Evolutionary conservation across 2,797 vertebrate species (phyloP).

Genomic region (Melanotaenia pygmaea): DNA sequence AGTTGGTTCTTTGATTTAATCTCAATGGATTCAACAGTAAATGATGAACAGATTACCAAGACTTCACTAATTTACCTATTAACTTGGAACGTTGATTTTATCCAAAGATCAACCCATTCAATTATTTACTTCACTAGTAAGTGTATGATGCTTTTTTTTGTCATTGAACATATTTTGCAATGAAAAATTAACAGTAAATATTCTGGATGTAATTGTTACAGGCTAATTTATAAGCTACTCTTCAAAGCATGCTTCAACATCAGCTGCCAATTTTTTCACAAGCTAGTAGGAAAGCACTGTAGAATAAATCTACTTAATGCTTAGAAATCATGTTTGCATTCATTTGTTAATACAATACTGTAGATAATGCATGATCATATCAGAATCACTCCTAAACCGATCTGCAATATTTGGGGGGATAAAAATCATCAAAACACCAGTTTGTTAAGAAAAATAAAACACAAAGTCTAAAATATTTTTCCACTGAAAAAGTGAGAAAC

Average conservation of each 20-base stretch:
- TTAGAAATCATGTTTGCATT: no score
- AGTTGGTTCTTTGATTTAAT: neutral
- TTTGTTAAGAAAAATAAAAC: no score
- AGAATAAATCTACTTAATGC: neutral
- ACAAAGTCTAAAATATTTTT: no score
- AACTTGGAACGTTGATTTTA: neutral
- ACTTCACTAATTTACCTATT: neutral
- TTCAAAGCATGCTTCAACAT: neutral
- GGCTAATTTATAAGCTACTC: no score
- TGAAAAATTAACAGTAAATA: neutral
- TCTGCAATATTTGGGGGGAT: no score
- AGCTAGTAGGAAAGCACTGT: neutral
- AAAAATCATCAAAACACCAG: no score
- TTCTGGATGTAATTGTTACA: no score
- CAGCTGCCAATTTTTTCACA: neutral
- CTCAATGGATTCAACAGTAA: neutral
- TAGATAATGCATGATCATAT: no score
- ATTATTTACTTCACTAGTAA: constrained; percentile 1
- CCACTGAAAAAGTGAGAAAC: no score
- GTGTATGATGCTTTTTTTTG: no score
- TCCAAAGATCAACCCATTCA: neutral
- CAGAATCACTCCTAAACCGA: no score
- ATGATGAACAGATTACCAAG: constrained; percentile 8
- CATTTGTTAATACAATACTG: no score
- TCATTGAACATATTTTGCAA: neutral